A percentile compares a stretch with the other conserved stretches of the same genome.
Conservation (phyloP, 2,888 invertebrate genomes). For the Oscheius sp. region DNA sequence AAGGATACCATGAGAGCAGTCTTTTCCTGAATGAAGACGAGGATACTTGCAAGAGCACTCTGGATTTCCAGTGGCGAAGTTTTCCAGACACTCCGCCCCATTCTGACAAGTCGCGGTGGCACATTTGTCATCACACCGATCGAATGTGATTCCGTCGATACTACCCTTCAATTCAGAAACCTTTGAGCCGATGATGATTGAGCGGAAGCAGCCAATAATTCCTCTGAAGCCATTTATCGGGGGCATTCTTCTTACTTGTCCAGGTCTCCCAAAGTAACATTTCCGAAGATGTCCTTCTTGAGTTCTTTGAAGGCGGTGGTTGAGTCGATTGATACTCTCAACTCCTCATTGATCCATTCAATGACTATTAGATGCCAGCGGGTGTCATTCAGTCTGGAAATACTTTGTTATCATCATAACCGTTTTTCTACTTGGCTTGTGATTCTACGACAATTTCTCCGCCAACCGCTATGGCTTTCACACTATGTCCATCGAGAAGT, state of each 20-base stretch:
- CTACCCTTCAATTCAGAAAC: constrained; percentile 29
- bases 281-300: constrained; percentile 6
- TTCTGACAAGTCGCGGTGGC: constrained; percentile 37
- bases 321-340: constrained; percentile 43
- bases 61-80: constrained; percentile 49
- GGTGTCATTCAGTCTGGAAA: constrained; percentile 58
- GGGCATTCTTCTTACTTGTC: not conserved
- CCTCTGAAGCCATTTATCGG: constrained; percentile 38
- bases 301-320: not conserved
- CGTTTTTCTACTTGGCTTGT: constrained; percentile 33
- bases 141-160: constrained; percentile 6
- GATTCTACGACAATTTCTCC: constrained; percentile 24
- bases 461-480: not conserved
- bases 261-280: constrained; percentile 3
- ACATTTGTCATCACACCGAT: constrained; percentile 36
- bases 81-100: constrained; percentile 46
- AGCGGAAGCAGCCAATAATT: constrained; percentile 58
- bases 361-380: constrained; percentile 62
- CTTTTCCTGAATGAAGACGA: constrained; percentile 56
- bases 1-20: constrained; percentile 57
- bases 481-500: constrained; percentile 7
- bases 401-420: not conserved
- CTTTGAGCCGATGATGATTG: constrained; percentile 44
- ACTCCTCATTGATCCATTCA: constrained; percentile 52
- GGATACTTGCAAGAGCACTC: constrained; percentile 60